A percentile compares a stretch with the other conserved stretches of the same genome.
These are phyloP conservation scores for Chironomus striatipennis DNA, from an alignment of 1,140 invertebrate genomes.

Conservation along the genomic window DNA sequence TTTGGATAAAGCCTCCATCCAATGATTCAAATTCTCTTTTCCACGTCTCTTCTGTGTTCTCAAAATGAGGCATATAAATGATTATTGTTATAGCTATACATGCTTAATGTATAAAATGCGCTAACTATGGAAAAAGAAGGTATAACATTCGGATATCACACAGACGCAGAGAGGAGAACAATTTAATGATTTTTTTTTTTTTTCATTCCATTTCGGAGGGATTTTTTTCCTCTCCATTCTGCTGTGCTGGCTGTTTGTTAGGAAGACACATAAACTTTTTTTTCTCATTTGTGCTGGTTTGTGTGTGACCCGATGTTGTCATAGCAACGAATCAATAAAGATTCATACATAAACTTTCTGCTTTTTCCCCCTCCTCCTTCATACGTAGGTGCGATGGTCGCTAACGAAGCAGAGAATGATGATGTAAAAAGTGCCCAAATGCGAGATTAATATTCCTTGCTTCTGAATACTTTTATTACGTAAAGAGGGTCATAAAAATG, in stretches of 20 bases:
- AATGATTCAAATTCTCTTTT: background rate
- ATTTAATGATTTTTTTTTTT: slow-evolving; percentile 18
- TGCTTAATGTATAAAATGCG: background rate
- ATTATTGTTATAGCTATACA: background rate
- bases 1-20: slow-evolving; percentile 12
- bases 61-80: no score
- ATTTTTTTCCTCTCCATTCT: background rate
- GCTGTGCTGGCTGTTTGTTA: background rate
- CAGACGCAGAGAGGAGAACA: slow-evolving; percentile 18
- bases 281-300: background rate
- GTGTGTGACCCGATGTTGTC: slow-evolving; percentile 19
- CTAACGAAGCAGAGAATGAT: background rate
- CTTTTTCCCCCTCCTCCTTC: background rate
- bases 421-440: no score
- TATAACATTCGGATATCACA: slow-evolving; percentile 8
- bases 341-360: background rate
- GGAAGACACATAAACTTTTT: slow-evolving; percentile 8
- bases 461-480: no score
- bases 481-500: no score
- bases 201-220: background rate
- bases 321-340: slow-evolving; percentile 21
- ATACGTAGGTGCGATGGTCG: background rate
- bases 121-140: background rate
- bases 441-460: no score
- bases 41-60: no score